Base-by-base conservation (phyloP, 2,888 invertebrate genomes). In the Hipparchia semele region DNA sequence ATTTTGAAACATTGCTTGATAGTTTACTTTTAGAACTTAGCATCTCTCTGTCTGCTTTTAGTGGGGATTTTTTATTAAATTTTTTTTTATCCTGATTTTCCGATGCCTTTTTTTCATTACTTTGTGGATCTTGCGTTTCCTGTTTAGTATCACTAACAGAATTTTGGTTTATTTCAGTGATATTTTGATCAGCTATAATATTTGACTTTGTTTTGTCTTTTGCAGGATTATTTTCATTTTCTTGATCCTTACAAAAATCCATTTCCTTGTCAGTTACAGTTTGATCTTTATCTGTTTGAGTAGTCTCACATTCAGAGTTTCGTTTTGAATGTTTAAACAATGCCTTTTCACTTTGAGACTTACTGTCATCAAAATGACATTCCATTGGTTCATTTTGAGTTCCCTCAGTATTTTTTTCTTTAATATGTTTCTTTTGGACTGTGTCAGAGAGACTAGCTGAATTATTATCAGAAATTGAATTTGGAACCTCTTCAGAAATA, bases 301-400 rank as follows among this genome's bases (percentile, higher is more conserved):
- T 49, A 33, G 72, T 53, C n/a, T 69, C 23, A 9, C 53, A 60
- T 12, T 66, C 53, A 53, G 53, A 66, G 33, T n/a, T 39, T 2
- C n/a, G 10, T 53, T 54, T 54, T 54, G 33, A 66, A n/a, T 6
- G 33, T 66, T 66, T 66, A 6, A 39, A 54, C n/a, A 33, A 13
- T 23, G n/a, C 23, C 56, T 77, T 65, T 67, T 72, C 59, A 70
- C 59, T 60, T 46, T 51, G 67, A 69, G 68, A 49, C n/a, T 6
- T 7, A 54, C 65, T 75, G 33, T 76, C 59, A 68, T 39, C 45
- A 58, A 61, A 13, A 23, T 51, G 33, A 67, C 10, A 49, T 53
- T 62, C 56, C 2, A 12, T 45, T 46, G 4, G 45, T 61, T 23
- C 49, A 56, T 64, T 45, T 70, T 65, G 9, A 54, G 69, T 9